Conservation (phyloP, 2,888 invertebrate species). For the Synanthedon formicaeformis region DNA sequence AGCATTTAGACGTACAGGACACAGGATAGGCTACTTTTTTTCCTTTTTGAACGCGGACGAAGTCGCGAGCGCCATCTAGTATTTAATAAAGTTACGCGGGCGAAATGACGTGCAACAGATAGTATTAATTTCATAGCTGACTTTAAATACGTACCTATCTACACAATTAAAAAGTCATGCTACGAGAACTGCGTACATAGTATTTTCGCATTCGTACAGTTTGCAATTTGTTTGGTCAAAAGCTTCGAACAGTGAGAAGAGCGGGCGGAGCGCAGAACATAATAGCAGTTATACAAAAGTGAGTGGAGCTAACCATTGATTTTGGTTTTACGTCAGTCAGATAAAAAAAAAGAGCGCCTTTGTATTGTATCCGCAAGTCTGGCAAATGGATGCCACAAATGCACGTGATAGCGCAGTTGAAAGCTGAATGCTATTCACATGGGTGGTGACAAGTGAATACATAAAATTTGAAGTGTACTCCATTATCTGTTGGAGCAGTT, state of each 20-base stretch:
- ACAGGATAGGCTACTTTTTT: no score
- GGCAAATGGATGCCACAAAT: constrained; percentile 39
- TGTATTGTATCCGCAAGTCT: constrained; percentile 50
- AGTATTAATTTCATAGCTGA: no score
- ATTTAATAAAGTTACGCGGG: no score
- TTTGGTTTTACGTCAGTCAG: constrained; percentile 52
- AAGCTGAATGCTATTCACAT: constrained; percentile 39
- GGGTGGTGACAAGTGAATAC: constrained; percentile 45
- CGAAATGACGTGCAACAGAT: no score
- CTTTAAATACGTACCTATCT: no score
- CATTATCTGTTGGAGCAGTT: no score
- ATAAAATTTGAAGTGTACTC: background rate
- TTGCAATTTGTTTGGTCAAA: constrained; percentile 19
- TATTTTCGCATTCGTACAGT: no score
- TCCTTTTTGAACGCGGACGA: no score
- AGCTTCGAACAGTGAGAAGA: constrained; percentile 26
- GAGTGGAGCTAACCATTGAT: constrained; percentile 64
- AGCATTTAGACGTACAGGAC: no score
- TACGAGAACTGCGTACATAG: background rate
- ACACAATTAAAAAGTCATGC: no score
- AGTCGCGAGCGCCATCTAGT: no score
- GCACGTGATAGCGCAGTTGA: constrained; percentile 31
- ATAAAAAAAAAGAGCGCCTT: constrained; percentile 54
- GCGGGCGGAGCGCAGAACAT: constrained; percentile 38
- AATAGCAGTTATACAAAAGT: constrained; percentile 63